These are phyloP conservation scores for Phylloscopus collybita DNA, from an alignment of 2,797 vertebrate species.

Conservation along the genomic window DNA sequence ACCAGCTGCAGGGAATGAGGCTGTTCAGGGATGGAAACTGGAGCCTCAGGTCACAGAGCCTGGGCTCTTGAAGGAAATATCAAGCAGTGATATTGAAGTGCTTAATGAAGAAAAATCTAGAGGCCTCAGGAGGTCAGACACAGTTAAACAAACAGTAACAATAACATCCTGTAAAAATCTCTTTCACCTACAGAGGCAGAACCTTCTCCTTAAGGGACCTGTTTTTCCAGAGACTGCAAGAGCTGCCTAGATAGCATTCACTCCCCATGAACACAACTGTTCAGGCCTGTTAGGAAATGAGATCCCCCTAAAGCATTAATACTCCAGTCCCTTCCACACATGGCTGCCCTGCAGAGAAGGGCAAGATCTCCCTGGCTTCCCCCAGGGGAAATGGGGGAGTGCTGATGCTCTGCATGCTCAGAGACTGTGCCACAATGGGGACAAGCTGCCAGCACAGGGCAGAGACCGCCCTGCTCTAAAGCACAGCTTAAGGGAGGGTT, in stretches of 20 bases:
- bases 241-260: neutral
- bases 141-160: conserved; percentile 50
- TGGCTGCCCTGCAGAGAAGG: neutral
- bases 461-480: neutral
- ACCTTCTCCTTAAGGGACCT: neutral
- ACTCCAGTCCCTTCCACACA: neutral
- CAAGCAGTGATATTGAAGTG: conserved; percentile 19
- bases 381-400: neutral
- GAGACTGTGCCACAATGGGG: fast-evolving
- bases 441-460: neutral
- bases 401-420: neutral
- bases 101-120: conserved; percentile 41
- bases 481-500: neutral
- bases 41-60: neutral
- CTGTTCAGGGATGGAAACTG: neutral
- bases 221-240: neutral
- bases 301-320: neutral
- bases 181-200: conserved; percentile 26
- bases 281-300: neutral
- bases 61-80: conserved; percentile 6
- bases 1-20: neutral
- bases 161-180: conserved; percentile 28
- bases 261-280: neutral
- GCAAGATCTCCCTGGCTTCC: neutral
- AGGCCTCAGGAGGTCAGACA: conserved; percentile 38